A percentile compares a stretch with the other conserved stretches of the same genome.
These are phyloP conservation scores for Hymenopus coronatus DNA, from an alignment of 2,888 invertebrate species.

Conservation along the genomic window DNA sequence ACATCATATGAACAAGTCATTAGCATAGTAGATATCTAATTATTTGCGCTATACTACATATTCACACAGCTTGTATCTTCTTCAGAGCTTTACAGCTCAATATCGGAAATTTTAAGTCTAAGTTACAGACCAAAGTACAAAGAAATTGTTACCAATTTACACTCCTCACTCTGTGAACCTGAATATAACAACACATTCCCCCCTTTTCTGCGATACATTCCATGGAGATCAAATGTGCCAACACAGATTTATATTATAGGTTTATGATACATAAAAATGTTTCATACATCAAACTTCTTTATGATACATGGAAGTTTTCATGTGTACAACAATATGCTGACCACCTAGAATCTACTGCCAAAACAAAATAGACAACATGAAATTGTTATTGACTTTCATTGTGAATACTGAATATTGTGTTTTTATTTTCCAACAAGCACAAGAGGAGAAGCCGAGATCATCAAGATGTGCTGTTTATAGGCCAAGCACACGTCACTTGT, in stretches of 20 bases:
- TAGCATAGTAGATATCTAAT: neutral
- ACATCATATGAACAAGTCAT: slow-evolving; percentile 21
- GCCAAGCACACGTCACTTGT: neutral
- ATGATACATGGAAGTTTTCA: neutral
- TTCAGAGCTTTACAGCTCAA: neutral
- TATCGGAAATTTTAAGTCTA: neutral
- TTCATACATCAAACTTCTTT: neutral
- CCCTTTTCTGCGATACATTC: neutral
- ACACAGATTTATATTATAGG: neutral
- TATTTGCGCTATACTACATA: slow-evolving; percentile 7
- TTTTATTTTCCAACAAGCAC: neutral
- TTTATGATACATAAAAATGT: neutral
- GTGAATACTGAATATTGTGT: slow-evolving; percentile 3
- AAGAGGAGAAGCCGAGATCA: neutral
- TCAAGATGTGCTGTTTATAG: neutral
- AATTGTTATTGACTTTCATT: neutral
- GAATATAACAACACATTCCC: neutral
- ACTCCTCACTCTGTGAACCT: neutral
- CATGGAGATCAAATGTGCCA: neutral
- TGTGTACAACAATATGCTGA: neutral
- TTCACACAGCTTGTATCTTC: neutral
- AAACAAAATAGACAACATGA: neutral
- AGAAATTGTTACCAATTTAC: neutral
- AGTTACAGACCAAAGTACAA: neutral
- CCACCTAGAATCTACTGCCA: neutral